Conservation (phyloP, 2,113 vertebrate species). For the Crotalus horridus region DNA sequence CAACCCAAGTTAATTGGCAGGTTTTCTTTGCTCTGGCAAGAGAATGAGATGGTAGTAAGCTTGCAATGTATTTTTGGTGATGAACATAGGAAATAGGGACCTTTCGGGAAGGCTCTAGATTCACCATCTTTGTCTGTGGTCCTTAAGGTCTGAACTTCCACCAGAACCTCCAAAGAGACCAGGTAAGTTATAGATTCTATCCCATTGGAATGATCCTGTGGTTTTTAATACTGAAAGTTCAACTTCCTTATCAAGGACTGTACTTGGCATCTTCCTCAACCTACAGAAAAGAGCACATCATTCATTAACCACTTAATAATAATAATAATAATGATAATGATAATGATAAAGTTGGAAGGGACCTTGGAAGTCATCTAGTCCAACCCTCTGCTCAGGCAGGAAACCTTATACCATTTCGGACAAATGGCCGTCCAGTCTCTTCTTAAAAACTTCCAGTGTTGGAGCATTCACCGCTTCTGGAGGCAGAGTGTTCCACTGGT, state of each 20-base stretch:
- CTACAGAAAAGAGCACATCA: background rate
- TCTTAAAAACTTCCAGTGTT: no score
- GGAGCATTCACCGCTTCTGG: no score
- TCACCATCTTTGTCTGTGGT: background rate
- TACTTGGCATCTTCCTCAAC: background rate
- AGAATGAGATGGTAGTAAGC: background rate
- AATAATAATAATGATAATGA: no score
- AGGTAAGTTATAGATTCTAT: background rate
- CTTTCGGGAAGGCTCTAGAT: no score
- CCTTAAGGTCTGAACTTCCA: background rate
- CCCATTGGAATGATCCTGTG: background rate
- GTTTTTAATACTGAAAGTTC: background rate
- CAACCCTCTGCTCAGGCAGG: no score
- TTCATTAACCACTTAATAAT: background rate
- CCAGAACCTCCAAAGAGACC: conserved; percentile 2
- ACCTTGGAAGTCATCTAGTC: no score
- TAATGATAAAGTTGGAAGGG: no score
- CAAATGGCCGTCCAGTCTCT: no score
- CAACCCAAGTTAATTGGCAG: background rate
- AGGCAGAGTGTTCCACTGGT: no score
- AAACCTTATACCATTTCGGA: no score
- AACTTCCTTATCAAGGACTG: background rate
- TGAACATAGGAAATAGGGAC: background rate
- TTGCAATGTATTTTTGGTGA: background rate
- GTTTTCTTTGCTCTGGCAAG: background rate